Percentiles rank a stretch among this genome's conserved stretches.
Conservation (phyloP, 2,113 vertebrate species). For the Apaloderma vittatum region DNA sequence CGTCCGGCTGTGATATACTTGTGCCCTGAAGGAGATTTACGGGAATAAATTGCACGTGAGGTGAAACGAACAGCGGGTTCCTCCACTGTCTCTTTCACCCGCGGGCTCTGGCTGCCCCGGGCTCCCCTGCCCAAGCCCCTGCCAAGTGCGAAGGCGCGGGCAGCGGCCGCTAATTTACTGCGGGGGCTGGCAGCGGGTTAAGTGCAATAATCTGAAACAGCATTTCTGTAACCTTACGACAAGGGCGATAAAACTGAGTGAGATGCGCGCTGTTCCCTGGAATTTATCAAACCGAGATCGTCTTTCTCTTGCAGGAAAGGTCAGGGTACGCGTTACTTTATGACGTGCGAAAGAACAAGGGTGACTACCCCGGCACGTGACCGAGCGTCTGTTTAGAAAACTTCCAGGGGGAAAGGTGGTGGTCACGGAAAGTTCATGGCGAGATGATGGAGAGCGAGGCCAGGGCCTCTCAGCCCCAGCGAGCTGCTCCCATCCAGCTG, state of each 20-base stretch:
- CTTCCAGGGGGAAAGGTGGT: background rate
- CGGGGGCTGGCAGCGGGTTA: background rate
- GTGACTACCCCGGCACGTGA: fast-evolving
- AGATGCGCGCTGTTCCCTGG: background rate
- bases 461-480: background rate
- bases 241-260: background rate
- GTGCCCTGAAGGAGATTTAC: background rate
- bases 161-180: background rate
- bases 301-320: background rate
- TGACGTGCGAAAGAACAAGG: background rate
- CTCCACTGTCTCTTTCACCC: background rate
- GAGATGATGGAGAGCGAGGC: background rate
- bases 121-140: background rate
- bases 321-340: background rate
- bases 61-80: background rate
- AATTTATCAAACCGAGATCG: background rate
- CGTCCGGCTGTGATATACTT: background rate
- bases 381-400: background rate
- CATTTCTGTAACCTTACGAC: constrained; percentile 22
- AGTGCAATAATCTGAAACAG: background rate
- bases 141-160: background rate
- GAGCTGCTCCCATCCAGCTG: background rate
- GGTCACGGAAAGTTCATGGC: background rate
- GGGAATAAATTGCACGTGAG: background rate
- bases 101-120: background rate